phyloP scores from a whole-genome alignment of 1,140 invertebrate species.

The silkworm (Bombyx mori) region DNA sequence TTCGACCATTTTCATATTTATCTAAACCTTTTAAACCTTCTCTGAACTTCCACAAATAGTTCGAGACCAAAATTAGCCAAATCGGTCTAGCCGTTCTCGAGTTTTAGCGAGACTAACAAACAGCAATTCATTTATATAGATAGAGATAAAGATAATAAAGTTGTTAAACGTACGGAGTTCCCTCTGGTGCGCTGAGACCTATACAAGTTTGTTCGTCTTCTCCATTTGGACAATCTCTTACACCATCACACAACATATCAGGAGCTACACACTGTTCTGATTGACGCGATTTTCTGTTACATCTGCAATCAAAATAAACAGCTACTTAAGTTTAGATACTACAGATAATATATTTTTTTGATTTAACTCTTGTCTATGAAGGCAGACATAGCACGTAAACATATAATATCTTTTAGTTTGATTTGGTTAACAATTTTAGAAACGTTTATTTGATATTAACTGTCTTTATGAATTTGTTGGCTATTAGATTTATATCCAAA shows the following conservation, averaged over 20 bases:
- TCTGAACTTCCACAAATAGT: no score
- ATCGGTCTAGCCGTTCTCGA: no score
- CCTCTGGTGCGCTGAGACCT: slow-evolving; percentile 32
- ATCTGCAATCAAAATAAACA: slow-evolving; percentile 23
- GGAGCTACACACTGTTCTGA: slow-evolving; percentile 74
- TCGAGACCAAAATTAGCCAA: no score
- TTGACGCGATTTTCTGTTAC: slow-evolving; percentile 19
- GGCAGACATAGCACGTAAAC: neutral
- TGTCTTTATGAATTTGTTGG: no score
- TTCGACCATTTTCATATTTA: no score
- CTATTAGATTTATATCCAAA: no score
- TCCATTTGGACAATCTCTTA: slow-evolving; percentile 77
- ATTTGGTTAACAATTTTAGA: no score
- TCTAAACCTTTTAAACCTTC: no score
- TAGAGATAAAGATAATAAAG: neutral
- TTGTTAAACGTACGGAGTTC: slow-evolving; percentile 39
- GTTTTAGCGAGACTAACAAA: no score
- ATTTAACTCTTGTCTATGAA: neutral
- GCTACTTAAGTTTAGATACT: neutral
- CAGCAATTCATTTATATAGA: no score
- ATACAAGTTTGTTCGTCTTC: slow-evolving; percentile 75
- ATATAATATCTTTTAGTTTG: no score
- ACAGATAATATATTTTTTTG: neutral
- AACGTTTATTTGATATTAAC: no score
- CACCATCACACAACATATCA: slow-evolving; percentile 81